Percentiles rank a stretch among this genome's conserved stretches.
Evolutionary conservation across 2,888 invertebrate species (phyloP).

Genomic region (Leptarthrus brevirostris): DNA sequence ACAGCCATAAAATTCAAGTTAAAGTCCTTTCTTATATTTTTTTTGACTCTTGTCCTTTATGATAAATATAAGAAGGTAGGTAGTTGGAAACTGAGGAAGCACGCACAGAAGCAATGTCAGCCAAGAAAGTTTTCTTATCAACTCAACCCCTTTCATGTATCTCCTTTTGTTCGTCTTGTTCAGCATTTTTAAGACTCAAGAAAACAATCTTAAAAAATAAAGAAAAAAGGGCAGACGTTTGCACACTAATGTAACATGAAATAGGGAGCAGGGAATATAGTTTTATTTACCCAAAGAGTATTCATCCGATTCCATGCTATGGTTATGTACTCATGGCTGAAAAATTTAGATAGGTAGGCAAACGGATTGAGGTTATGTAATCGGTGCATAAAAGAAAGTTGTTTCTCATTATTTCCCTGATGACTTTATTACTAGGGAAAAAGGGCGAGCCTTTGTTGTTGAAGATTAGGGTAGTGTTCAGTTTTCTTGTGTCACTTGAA

Average conservation of each 20-base stretch:
- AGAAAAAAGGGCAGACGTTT: conserved; percentile 34
- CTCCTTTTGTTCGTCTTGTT: conserved; percentile 4
- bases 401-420: conserved; percentile 46
- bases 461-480: conserved; percentile 15
- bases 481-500: not conserved
- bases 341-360: not conserved
- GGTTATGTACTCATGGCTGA: not conserved
- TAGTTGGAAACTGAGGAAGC: not conserved
- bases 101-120: conserved; percentile 23
- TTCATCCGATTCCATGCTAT: not conserved
- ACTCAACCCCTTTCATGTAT: conserved; percentile 48
- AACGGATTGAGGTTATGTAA: conserved; percentile 23
- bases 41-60: conserved; percentile 12
- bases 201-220: conserved; percentile 26
- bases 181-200: conserved; percentile 25
- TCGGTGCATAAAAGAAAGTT: conserved; percentile 38
- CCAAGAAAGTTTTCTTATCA: conserved; percentile 12
- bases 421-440: conserved; percentile 45
- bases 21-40: conserved; percentile 21
- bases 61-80: conserved; percentile 15
- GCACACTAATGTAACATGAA: conserved; percentile 13
- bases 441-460: conserved; percentile 26
- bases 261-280: conserved; percentile 5
- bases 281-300: conserved; percentile 24
- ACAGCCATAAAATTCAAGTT: conserved; percentile 32